These are phyloP conservation scores for Acanthiza pusilla DNA, from an alignment of 2,797 vertebrate genomes.

Conservation along the genomic window DNA sequence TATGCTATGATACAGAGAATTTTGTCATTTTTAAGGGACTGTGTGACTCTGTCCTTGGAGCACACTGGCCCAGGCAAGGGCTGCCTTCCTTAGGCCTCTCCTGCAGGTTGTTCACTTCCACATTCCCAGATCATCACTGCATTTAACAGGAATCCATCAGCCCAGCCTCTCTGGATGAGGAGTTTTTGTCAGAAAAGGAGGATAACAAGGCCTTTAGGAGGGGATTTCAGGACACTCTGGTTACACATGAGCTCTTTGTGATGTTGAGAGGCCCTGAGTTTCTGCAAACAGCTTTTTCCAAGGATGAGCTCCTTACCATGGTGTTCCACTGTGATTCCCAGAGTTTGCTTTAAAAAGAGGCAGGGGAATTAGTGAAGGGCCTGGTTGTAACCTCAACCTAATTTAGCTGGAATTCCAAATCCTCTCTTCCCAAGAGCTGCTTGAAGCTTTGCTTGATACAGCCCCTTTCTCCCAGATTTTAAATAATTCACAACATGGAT, in stretches of 20 bases:
- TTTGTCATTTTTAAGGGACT: background rate
- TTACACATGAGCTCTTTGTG: fast-evolving
- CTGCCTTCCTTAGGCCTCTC: background rate
- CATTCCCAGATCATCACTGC: background rate
- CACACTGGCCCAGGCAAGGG: background rate
- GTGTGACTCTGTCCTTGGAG: background rate
- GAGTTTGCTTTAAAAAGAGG: background rate
- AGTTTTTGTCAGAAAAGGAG: background rate
- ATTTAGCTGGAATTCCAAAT: background rate
- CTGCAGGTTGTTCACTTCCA: background rate
- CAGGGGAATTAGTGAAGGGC: background rate
- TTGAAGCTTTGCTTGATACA: background rate
- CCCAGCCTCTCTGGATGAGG: background rate
- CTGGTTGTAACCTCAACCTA: background rate
- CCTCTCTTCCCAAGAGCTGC: background rate
- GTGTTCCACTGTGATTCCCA: background rate
- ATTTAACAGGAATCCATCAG: background rate
- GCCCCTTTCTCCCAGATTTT: background rate
- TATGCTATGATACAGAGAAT: background rate
- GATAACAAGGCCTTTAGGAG: background rate
- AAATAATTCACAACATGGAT: fast-evolving
- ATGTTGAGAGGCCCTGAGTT: background rate
- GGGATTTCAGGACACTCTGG: background rate
- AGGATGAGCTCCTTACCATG: background rate
- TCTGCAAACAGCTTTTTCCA: background rate